Base-by-base conservation (phyloP, 2,888 invertebrate species). In the Conchocele bisecta region DNA sequence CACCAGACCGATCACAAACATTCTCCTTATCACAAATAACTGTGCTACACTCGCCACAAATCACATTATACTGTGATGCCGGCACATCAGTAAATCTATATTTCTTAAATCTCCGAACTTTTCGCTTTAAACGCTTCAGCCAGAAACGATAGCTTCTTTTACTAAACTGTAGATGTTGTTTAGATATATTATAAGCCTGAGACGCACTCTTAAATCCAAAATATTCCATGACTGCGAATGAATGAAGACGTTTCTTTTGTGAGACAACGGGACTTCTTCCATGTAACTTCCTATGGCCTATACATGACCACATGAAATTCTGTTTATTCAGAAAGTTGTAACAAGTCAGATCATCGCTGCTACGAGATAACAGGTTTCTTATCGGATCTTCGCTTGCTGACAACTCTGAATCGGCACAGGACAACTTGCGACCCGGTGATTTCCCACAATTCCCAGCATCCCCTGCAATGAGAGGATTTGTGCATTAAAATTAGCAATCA, bases 391-490 rank as follows among this genome's bases (percentile, higher is more conserved):
- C n/a, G n/a, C n/a, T n/a, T n/a, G n/a, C n/a, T n/a, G n/a, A n/a
- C n/a, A n/a, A n/a, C n/a, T n/a, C n/a, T n/a, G n/a, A n/a, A n/a
- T n/a, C n/a, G n/a, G n/a, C n/a, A n/a, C n/a, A n/a, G n/a, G n/a
- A n/a, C n/a, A n/a, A n/a, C n/a, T n/a, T n/a, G n/a, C n/a, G n/a
- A n/a, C n/a, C n/a, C n/a, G n/a, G n/a, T n/a, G n/a, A n/a, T n/a
- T n/a, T n/a, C n/a, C n/a, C n/a, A n/a, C n/a, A n/a, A n/a, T n/a
- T n/a, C 33, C 46, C 35, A 5, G 42, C 50, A 17, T 58, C 51
- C 65, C 72, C 76, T 76, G 72, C n/a, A 76, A 76, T 17, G 65
- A 76, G 76, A 76, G 53, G 76, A 76, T 68, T 72, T 76, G 76
- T 76, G 76, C 76, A 71, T 20, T 58, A 29, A 48, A 31, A 65